A percentile compares a stretch with the other conserved stretches of the same genome.
These are phyloP conservation scores for Montipora capricornis DNA, from an alignment of 64 coral and sea anemone genomes.

Conservation along the genomic window DNA sequence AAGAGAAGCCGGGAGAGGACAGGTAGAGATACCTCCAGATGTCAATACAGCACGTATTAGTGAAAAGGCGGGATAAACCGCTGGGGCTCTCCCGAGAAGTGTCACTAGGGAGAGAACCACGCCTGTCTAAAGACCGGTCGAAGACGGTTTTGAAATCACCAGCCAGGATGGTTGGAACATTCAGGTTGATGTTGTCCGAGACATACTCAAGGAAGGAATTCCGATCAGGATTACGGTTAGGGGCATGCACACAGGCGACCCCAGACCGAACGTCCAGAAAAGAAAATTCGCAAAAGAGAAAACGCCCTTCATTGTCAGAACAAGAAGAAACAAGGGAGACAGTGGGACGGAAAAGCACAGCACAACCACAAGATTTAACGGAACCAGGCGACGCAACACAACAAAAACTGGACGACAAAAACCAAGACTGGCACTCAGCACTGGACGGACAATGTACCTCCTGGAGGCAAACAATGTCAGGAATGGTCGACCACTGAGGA, in stretches of 20 bases:
- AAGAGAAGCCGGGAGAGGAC: background rate
- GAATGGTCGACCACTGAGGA: slow-evolving; percentile 14
- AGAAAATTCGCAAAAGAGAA: background rate
- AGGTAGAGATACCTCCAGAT: background rate
- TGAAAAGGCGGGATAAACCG: background rate
- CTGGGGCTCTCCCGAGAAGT: background rate
- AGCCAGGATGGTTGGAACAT: background rate
- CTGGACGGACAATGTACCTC: slow-evolving; percentile 35
- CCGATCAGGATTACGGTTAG: background rate
- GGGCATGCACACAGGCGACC: background rate
- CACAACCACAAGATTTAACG: background rate
- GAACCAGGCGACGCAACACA: background rate
- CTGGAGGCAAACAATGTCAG: slow-evolving; percentile 49
- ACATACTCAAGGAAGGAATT: background rate
- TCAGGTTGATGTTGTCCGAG: background rate
- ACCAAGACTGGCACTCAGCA: slow-evolving; percentile 13
- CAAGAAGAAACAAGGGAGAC: background rate
- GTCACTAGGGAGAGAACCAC: background rate
- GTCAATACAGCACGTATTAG: background rate
- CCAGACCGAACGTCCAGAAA: background rate
- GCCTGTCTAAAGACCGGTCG: background rate
- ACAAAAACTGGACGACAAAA: background rate
- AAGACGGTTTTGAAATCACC: slow-evolving; percentile 12
- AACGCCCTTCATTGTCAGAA: background rate
- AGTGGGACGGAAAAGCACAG: background rate